Conservation (phyloP, 2,797 vertebrate species). For the Melanitta fusca region DNA sequence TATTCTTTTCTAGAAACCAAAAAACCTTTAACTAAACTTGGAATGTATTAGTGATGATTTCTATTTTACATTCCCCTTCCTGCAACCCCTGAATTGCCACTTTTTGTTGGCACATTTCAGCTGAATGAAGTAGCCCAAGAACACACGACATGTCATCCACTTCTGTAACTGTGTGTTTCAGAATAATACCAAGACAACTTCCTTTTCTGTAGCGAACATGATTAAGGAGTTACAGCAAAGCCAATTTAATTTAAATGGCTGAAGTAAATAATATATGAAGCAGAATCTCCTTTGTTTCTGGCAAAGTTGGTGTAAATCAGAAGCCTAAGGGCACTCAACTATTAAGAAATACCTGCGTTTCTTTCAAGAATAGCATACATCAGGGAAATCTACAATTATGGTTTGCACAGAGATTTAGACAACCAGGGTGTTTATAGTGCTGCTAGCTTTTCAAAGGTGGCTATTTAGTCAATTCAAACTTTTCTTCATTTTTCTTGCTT, state of each 20-base stretch:
- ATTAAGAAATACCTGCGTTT: background rate
- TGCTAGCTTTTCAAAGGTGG: background rate
- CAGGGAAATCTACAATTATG: background rate
- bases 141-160: fast-evolving
- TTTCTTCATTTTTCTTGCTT: background rate
- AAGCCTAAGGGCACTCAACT: background rate
- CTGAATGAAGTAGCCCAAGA: background rate
- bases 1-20: background rate
- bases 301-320: slow-evolving; percentile 9
- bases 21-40: background rate
- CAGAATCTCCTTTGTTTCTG: slow-evolving; percentile 31
- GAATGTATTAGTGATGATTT: background rate
- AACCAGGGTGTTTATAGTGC: background rate
- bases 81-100: background rate
- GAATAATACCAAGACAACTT: background rate
- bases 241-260: slow-evolving; percentile 47
- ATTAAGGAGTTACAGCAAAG: slow-evolving; percentile 28
- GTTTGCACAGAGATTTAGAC: background rate
- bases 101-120: background rate
- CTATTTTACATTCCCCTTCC: background rate
- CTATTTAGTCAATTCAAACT: background rate
- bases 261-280: slow-evolving; percentile 48
- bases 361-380: background rate
- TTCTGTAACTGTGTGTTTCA: background rate
- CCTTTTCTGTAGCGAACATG: background rate